Evolutionary conservation across 2,888 invertebrate species (phyloP).

Genomic region (Chalcis sispes): DNA sequence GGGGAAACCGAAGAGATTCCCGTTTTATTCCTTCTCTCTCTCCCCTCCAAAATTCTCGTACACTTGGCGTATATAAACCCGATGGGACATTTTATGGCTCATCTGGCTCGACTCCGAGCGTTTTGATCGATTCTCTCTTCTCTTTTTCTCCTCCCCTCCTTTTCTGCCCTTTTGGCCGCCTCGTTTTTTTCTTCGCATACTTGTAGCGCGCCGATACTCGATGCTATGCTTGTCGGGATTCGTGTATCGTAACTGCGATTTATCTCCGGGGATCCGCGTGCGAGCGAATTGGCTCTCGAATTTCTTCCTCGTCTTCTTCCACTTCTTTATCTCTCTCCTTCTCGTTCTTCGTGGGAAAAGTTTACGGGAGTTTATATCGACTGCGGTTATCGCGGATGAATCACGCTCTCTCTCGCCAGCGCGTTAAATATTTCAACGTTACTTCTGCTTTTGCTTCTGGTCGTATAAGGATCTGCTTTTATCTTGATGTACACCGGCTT

Average conservation of each 20-base stretch:
- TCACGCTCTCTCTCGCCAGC: background rate
- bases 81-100: conserved; percentile 34
- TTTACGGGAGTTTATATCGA: background rate
- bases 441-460: background rate
- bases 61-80: background rate
- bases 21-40: too few relatives aligned
- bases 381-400: background rate
- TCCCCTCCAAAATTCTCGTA: too few relatives aligned
- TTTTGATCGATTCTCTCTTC: conserved; percentile 14
- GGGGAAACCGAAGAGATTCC: too few relatives aligned
- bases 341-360: conserved; percentile 13
- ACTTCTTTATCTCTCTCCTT: background rate
- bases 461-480: background rate
- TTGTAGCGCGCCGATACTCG: too few relatives aligned
- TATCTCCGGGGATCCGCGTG: too few relatives aligned
- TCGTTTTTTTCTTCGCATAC: too few relatives aligned
- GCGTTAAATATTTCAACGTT: background rate
- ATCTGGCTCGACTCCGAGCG: conserved; percentile 8
- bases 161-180: background rate
- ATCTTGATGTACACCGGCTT: too few relatives aligned
- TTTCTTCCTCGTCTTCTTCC: background rate
- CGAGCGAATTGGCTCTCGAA: too few relatives aligned
- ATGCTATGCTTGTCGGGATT: too few relatives aligned
- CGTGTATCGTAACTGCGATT: too few relatives aligned
- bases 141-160: background rate